Base-by-base conservation (phyloP, 2,888 invertebrate species). In the Nudaria mundana region DNA sequence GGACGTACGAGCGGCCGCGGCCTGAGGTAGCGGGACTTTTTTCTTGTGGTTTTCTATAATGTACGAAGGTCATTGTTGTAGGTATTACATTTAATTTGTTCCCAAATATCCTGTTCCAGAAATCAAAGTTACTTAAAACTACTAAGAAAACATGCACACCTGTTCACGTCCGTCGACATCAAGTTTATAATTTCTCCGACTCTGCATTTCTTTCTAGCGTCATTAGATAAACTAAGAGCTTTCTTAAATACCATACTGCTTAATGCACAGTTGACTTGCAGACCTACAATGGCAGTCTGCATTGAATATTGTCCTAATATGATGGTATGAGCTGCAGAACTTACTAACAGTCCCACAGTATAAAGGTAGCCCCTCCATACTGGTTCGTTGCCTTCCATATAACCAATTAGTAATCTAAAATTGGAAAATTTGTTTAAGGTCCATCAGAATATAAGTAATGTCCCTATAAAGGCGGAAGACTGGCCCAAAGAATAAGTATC, bases 111-210 rank as follows among this genome's bases (percentile, higher is more conserved):
- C n/a, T n/a, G n/a, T n/a, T n/a, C n/a, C n/a, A n/a, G n/a, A n/a
- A n/a, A n/a, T n/a, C n/a, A n/a, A n/a, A n/a, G n/a, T n/a, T n/a
- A n/a, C n/a, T n/a, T n/a, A 6, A 14, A 4, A 28, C 13, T 28
- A 8, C 7, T 14, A 2, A 4, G 1, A 14, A 2, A 13, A 15
- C 13, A 28, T n/a, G n/a, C 28, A n/a, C 43, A 75, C 69, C 92
- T 88, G 71, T 95, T 95, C 0, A 95, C 94, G 75, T 96, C 96
- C 0, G 95, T 95, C 2, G 94, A 92, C 95, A 96, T 95, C 47
- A 95, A 80, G 75, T 95, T 96, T 2, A 95, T 95, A 56, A 96
- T 95, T 90, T 96, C 95, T 35, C 95, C 95, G 3, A 94, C 92
- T 0, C 95, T 94, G 0, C 93, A 92, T 54, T 93, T 92, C 69